Evolutionary conservation across 2,797 vertebrate genomes (phyloP).

Genomic region (Acanthornis magna): DNA sequence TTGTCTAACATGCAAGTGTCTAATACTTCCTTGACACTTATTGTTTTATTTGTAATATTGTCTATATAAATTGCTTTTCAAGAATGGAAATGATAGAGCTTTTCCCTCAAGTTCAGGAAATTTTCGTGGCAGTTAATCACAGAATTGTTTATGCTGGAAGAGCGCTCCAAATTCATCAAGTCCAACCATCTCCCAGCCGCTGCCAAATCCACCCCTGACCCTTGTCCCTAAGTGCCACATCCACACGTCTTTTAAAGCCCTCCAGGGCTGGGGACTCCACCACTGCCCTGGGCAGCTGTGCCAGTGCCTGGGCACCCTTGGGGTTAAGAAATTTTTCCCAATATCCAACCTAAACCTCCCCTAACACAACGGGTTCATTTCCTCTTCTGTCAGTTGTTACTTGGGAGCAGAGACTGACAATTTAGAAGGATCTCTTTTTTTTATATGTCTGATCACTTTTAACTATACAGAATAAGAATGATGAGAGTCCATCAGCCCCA

Average conservation of each 20-base stretch:
- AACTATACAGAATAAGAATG: neutral
- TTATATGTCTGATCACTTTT: neutral
- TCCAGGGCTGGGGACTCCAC: too few species aligned
- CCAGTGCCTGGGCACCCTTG: neutral
- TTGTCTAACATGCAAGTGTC: neutral
- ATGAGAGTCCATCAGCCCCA: neutral
- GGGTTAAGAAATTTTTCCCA: neutral
- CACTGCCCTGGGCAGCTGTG: neutral
- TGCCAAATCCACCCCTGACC: neutral
- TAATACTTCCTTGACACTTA: neutral
- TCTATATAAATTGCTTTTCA: neutral
- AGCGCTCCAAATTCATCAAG: neutral
- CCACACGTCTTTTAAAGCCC: accelerated
- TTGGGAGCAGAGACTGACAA: neutral
- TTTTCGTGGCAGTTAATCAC: neutral
- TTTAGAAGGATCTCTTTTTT: neutral
- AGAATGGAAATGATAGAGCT: neutral
- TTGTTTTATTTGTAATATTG: neutral
- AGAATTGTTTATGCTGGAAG: neutral
- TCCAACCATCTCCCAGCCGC: neutral
- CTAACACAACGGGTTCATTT: neutral
- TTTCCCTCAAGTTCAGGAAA: neutral
- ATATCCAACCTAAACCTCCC: neutral
- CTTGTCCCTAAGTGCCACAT: neutral
- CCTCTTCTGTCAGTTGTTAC: neutral